Conservation (phyloP, 2,888 invertebrate genomes). For the Gastracanthus pulcherrimus region DNA sequence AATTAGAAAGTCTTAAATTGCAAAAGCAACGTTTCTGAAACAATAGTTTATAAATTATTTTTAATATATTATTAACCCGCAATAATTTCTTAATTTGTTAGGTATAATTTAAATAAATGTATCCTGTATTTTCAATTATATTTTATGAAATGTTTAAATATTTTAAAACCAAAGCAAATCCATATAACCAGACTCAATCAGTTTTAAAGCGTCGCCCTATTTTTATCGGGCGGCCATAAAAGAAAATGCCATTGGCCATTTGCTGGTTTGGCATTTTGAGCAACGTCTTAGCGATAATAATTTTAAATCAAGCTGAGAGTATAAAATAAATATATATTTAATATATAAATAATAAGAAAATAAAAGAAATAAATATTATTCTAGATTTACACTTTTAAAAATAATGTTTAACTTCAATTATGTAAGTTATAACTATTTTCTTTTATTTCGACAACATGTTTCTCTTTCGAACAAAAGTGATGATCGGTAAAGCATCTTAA, state of each 20-base stretch:
- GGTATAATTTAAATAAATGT: no score
- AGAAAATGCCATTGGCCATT: slow-evolving; percentile 36
- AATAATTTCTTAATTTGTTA: no score
- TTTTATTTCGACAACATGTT: no score
- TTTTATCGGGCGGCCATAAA: slow-evolving; percentile 39
- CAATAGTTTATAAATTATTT: no score
- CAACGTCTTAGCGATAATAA: slow-evolving; percentile 15
- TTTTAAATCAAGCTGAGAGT: slow-evolving; percentile 13
- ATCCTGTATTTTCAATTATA: no score
- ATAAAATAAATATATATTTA: not conserved
- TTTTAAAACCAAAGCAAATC: slow-evolving; percentile 10
- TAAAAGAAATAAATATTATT: not conserved
- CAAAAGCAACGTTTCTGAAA: no score
- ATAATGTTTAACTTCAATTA: not conserved
- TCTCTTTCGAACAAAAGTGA: no score
- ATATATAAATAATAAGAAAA: not conserved
- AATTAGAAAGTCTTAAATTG: no score
- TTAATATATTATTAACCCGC: no score
- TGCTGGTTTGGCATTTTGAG: slow-evolving; percentile 34
- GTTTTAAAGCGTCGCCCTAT: slow-evolving; percentile 42
- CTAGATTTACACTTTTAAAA: not conserved
- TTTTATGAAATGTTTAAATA: not conserved
- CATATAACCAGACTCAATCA: slow-evolving; percentile 31
- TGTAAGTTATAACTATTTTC: not conserved
- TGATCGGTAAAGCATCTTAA: no score